Base-by-base conservation (phyloP, 2,888 invertebrate genomes). In the Pseudoips prasinana region DNA sequence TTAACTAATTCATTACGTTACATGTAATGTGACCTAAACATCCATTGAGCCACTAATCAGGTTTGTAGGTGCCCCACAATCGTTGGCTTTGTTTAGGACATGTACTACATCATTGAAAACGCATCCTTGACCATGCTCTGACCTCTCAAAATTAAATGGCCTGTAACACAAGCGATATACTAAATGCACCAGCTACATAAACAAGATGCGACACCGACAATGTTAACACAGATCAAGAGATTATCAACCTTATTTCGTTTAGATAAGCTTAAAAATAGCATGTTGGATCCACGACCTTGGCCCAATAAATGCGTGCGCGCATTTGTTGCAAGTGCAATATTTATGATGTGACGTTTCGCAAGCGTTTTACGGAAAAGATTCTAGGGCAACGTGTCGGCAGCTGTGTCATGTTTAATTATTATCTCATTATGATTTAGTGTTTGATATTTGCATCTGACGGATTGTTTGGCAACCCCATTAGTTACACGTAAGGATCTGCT, bases 291-390 rank as follows among this genome's bases (percentile, higher is more conserved):
- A 25, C 47, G 64, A 64, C 85, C 83, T 83, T 84, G 84, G 66
- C 80, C 81, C 55, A 76, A 73, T 73, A 76, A 64, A 49, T 72
- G 76, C 73, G 66, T 48, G 53, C 45, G 69, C 74, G 71, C 72
- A 65, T 51, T 57, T 47, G 45, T 42, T 62, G 61, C 64, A 69
- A 59, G 61, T 70, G 74, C 68, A 71, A 55, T 63, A 58, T 60
- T 60, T 57, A 62, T 60, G 61, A 60, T 58, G 38, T 55, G 58
- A 59, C 47, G 53, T 64, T 64, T 64, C 57, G 59, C 61, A 59
- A 66, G 53, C 44, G 44, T 53, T 73, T 65, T 60, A 60, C 68
- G 70, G 72, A 78, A 78, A 72, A 67, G 58, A 63, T 68, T 76
- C 69, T 74, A 75, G 72, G 69, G 66, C 71, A 64, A 43, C 36